Evolutionary conservation across 2,113 vertebrate genomes (phyloP).

Genomic region (Scophthalmus maximus): DNA sequence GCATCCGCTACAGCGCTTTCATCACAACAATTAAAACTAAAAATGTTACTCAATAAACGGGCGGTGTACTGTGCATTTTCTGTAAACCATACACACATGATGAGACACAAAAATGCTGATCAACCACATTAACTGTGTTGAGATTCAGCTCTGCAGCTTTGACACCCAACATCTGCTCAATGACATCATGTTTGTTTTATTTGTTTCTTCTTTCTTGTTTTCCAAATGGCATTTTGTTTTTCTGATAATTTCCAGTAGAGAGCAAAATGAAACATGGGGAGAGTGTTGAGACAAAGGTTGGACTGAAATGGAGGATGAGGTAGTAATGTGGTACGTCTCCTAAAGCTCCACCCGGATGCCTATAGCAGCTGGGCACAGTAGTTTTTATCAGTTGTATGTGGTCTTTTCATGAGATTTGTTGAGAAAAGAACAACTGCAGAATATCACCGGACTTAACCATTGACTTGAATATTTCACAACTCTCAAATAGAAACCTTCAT

Average conservation of each 20-base stretch:
- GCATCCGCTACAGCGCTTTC: constrained; percentile 57
- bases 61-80: neutral
- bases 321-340: too few species aligned
- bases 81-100: neutral
- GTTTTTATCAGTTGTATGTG: too few species aligned
- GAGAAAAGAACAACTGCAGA: too few species aligned
- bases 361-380: too few species aligned
- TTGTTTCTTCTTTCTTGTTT: too few species aligned
- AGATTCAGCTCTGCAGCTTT: too few species aligned
- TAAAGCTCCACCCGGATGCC: too few species aligned
- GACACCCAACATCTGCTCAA: neutral
- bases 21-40: constrained; percentile 48
- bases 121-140: neutral
- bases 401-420: too few species aligned
- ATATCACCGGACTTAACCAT: too few species aligned
- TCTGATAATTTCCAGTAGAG: neutral
- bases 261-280: neutral
- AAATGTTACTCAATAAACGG: neutral
- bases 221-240: neutral
- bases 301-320: neutral
- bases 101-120: neutral
- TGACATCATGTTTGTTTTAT: neutral
- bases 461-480: too few species aligned
- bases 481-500: neutral
- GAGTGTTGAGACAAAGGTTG: neutral